Conservation (phyloP, 2,888 invertebrate genomes). For the Drosophila ustulata region DNA sequence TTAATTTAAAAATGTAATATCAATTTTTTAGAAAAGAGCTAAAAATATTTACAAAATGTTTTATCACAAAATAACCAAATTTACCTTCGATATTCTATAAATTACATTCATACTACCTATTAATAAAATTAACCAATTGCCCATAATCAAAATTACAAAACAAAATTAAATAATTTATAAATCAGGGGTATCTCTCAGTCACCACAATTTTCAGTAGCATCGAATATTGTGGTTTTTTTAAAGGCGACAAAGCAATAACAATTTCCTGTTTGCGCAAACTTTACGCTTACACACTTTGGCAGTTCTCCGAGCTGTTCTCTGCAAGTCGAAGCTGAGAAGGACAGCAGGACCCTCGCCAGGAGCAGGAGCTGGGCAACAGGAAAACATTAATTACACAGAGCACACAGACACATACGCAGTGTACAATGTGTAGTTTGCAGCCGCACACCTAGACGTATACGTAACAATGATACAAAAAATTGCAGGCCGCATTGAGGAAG, state of each 20-base stretch:
- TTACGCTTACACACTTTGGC: conserved; percentile 50
- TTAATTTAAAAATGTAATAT: too few species aligned
- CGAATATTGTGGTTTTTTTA: conserved; percentile 2
- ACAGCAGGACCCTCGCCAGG: conserved; percentile 1
- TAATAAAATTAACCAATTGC: too few species aligned
- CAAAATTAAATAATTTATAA: background rate
- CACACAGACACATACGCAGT: conserved; percentile 16
- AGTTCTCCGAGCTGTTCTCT: conserved; percentile 1
- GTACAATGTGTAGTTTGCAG: conserved; percentile 15
- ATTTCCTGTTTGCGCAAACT: conserved; percentile 65
- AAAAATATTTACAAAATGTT: background rate
- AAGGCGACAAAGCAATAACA: conserved; percentile 68
- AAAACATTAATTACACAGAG: conserved; percentile 69
- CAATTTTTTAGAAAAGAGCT: too few species aligned
- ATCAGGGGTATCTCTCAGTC: conserved; percentile 4
- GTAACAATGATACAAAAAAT: conserved; percentile 49
- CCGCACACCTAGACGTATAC: conserved; percentile 57
- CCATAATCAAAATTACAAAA: too few species aligned
- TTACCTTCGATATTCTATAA: too few species aligned
- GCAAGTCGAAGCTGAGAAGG: conserved; percentile 4
- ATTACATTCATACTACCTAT: too few species aligned
- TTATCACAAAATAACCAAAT: background rate
- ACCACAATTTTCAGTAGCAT: background rate
- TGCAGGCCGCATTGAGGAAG: conserved; percentile 46
- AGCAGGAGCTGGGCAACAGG: conserved; percentile 27